Percentiles rank a stretch among this genome's conserved stretches.
These are phyloP conservation scores for Sus cebifrons DNA, from an alignment of 2,797 vertebrate species.

Conservation along the genomic window DNA sequence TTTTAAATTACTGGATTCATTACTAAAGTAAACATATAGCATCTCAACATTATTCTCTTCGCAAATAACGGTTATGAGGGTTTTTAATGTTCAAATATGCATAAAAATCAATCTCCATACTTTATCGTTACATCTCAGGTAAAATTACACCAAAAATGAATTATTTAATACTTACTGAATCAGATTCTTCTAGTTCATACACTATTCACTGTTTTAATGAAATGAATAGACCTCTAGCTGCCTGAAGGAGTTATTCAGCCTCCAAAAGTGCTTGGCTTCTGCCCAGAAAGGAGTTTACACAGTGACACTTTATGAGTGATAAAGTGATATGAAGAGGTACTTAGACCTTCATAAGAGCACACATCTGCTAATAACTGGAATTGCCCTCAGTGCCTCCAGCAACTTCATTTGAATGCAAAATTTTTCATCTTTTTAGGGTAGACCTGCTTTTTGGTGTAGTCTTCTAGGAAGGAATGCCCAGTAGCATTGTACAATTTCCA, in stretches of 20 bases:
- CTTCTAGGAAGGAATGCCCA: neutral
- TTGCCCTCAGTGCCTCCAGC: neutral
- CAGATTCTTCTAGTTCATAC: constrained; percentile 32
- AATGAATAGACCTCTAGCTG: constrained; percentile 72
- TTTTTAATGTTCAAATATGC: constrained; percentile 19
- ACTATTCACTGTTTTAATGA: constrained; percentile 48
- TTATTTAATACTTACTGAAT: constrained; percentile 66
- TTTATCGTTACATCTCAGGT: neutral
- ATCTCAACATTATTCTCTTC: constrained; percentile 28
- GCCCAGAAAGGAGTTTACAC: constrained; percentile 75
- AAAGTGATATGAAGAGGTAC: constrained; percentile 77
- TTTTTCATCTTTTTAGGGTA: neutral
- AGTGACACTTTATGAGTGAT: constrained; percentile 68
- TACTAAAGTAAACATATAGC: neutral
- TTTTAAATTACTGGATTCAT: constrained; percentile 28
- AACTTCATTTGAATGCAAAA: neutral
- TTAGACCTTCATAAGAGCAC: constrained; percentile 53
- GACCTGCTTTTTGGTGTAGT: neutral
- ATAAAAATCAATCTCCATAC: constrained; percentile 28
- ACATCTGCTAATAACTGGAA: constrained; percentile 73
- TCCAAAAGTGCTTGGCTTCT: constrained; percentile 76
- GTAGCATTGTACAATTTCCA: neutral
- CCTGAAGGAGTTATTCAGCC: constrained; percentile 73
- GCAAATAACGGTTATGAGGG: neutral
- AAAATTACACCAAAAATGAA: constrained; percentile 72